These are phyloP conservation scores for Philaethria dido DNA, from an alignment of 2,888 invertebrate species.

Conservation along the genomic window DNA sequence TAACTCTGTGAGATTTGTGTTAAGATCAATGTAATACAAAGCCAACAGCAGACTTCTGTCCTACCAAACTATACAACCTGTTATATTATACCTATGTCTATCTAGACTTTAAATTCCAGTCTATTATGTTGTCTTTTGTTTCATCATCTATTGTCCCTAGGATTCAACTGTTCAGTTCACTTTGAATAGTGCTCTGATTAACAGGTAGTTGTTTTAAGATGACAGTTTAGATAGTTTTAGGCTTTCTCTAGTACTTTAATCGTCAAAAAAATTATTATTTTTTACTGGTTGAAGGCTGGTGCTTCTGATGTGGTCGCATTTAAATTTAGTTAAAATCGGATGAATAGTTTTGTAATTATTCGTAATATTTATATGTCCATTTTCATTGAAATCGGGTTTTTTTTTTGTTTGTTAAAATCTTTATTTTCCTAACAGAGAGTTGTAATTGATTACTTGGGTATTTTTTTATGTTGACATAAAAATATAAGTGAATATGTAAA, in stretches of 20 bases:
- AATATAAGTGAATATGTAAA: neutral
- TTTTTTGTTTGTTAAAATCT: no score
- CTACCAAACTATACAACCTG: neutral
- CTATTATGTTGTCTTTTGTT: conserved; percentile 25
- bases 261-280: no score
- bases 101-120: conserved; percentile 15
- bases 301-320: no score
- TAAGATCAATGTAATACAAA: no score
- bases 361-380: no score
- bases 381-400: no score
- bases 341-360: no score
- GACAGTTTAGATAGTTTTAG: neutral
- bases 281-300: no score
- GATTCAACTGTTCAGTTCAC: conserved; percentile 19
- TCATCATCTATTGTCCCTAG: conserved; percentile 12
- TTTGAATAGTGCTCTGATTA: conserved; percentile 17
- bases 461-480: neutral
- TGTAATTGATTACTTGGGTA: neutral
- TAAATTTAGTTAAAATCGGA: no score
- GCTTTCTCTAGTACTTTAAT: no score
- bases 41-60: neutral
- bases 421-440: no score
- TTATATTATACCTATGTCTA: neutral
- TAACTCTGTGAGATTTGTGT: no score
- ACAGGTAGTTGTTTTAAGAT: conserved; percentile 12